Evolutionary conservation across 1,140 invertebrate species (phyloP), one percentile per base, ranked within the genome.

Genomic region (Ips nitidus): DNA sequence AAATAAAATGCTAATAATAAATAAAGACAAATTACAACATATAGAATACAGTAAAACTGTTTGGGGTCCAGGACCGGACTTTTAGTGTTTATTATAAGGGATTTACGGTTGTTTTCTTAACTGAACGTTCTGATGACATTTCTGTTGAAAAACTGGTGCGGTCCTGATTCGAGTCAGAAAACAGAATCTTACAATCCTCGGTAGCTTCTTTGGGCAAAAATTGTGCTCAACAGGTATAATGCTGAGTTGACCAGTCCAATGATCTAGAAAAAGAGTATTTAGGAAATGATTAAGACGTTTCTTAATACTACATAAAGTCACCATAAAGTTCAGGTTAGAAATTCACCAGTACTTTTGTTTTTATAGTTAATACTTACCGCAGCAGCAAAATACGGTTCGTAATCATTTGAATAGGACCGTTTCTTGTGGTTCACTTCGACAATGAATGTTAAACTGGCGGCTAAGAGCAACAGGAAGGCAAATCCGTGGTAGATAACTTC

Each of bases 401-500:
- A 87, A 40, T 85, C 80, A 43, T 64, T 40, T 8, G 61, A 47
- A 57, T 84, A 82, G n/a, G 73, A 73, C 39, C 76, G 77, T 58
- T 81, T 82, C 61, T 80, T 77, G 8, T 79, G 78, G 71, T 85
- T 86, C 0, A 86, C 83, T 75, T 87, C 84, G 41, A 90, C 82
- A 5, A 92, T 73, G 8, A 91, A 83, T 1, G 83, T 86, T 37
- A 90, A 77, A 2, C 89, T 87, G 0, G 89, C 87, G 50, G 86
- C 84, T 43, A 94, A 77, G 45, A 91, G 84, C 41, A 93, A 77
- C 52, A 90, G 81, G 73, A 87, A 90, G 7, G 87, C 91, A 52
- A 91, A 79, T 2, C 85, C 83, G 71, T 94, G 91, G 75, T 92
- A 94, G 41, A 93, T 84, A 39, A 93, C 83, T 84, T 93, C 91